Evolutionary conservation across 2,797 vertebrate genomes (phyloP), one percentile per base, ranked within the genome.

Genomic region (Sebastes miniatus): DNA sequence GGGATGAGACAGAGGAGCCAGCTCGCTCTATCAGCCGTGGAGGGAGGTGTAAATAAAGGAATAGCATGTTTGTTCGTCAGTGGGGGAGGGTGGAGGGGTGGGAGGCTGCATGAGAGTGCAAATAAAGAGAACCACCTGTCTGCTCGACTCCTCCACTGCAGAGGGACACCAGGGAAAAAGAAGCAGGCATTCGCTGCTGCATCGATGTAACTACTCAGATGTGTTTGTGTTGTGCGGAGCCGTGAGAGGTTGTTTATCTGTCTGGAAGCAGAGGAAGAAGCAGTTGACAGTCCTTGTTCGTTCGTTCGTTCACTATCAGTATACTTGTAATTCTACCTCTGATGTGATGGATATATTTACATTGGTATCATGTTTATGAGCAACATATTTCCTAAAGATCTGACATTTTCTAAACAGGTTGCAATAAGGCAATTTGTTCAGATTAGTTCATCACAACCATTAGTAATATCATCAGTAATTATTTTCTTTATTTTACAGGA

Each of bases 1-100:
- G 54, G 65, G 58, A 54, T 22, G 0, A 25, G 54, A 57, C 24
- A 68, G 76, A 77, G 86, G 67, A 83, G 80, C 83, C 62, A 14
- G 65, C 70, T 77, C 5, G 25, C 71, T 81, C 72, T 54, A 58
- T 84, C 85, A 79, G 80, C 54, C 13, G 12, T 11, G 10, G 83
- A 86, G 85, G 85, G 74, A 86, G 87, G 69, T 83, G 87, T 88
- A 89, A 86, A 90, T 90, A 83, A 91, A 91, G 77, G 83, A 89
- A 90, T 69, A 88, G 81, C 39, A 8, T 83, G 87, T 88, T 82
- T 85, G 86, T 90, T 92, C 62, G 77, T 20, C 67, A 47, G 71
- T 1, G 24, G 11, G 71, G 69, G 32, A n/a, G 27, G 2, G 0
- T 1, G 0, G 11, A 11, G 11, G 10, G 64, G 25, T 4, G 34